Evolutionary conservation across 2,113 vertebrate genomes (phyloP).

Genomic region (Equus przewalskii): DNA sequence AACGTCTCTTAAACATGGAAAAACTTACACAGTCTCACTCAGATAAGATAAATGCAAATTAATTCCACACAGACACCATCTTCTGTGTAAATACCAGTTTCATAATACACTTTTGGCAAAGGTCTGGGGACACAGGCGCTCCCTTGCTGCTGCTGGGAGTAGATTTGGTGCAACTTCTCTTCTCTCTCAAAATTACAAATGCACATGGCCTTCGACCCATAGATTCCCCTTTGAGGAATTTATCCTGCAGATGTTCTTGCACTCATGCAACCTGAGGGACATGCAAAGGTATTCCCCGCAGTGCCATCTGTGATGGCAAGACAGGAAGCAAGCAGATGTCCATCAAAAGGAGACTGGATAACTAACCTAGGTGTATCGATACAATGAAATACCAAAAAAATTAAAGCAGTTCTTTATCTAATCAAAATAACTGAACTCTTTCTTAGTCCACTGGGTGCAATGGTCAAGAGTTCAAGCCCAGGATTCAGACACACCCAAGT

Average conservation of each 20-base stretch:
- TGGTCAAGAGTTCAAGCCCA: neutral
- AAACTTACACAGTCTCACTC: neutral
- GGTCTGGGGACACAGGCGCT: neutral
- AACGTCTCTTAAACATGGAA: neutral
- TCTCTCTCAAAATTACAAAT: neutral
- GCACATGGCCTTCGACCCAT: neutral
- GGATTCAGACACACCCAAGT: neutral
- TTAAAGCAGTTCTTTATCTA: neutral
- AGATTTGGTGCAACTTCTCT: neutral
- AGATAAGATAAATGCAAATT: neutral
- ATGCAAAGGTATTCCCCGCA: neutral
- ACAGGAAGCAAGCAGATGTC: neutral
- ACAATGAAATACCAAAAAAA: neutral
- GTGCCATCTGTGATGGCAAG: neutral
- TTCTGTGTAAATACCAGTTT: neutral
- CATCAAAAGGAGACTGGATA: neutral
- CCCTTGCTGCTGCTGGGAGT: too few species aligned
- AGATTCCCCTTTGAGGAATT: neutral
- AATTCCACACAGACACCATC: neutral
- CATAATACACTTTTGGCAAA: neutral
- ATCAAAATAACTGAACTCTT: neutral
- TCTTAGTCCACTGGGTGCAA: neutral
- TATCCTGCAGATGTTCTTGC: neutral
- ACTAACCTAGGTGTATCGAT: too few species aligned
- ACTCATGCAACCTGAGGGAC: neutral